phyloP scores from a whole-genome alignment of 2,888 invertebrate genomes.

The Camponotus fellah region DNA sequence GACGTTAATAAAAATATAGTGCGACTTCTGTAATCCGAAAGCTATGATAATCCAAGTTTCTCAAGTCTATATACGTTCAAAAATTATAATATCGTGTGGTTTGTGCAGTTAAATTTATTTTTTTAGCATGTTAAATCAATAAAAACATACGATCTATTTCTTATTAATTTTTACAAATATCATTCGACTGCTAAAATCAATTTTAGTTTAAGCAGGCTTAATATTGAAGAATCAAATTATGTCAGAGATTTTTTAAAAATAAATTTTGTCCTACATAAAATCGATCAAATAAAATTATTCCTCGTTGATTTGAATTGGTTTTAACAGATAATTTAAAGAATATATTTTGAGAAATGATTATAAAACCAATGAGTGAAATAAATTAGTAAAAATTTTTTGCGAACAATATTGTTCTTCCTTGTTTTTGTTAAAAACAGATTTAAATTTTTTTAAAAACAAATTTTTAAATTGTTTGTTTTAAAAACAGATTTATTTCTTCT shows the following conservation, averaged over 20 bases:
- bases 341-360: not conserved
- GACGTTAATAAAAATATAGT: conserved; percentile 40
- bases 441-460: no score
- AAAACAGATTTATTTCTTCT: not conserved
- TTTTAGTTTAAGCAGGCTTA: not conserved
- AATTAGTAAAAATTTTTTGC: not conserved
- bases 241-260: not conserved
- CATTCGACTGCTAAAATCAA: not conserved
- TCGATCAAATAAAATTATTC: not conserved
- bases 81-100: conserved; percentile 25
- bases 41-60: conserved; percentile 4
- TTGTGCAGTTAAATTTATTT: not conserved
- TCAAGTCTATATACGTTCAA: conserved; percentile 22
- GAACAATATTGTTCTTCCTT: not conserved
- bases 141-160: not conserved
- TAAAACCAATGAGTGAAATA: not conserved
- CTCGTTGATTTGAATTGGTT: not conserved
- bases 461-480: no score
- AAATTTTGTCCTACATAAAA: not conserved
- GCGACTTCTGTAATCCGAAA: conserved; percentile 16
- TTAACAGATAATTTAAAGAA: not conserved
- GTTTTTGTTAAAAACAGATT: not conserved
- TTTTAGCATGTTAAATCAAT: not conserved
- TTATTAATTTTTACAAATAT: not conserved
- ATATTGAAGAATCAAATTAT: not conserved